phyloP scores from a whole-genome alignment of 1,140 invertebrate species.

The Bemisia tabaci region DNA sequence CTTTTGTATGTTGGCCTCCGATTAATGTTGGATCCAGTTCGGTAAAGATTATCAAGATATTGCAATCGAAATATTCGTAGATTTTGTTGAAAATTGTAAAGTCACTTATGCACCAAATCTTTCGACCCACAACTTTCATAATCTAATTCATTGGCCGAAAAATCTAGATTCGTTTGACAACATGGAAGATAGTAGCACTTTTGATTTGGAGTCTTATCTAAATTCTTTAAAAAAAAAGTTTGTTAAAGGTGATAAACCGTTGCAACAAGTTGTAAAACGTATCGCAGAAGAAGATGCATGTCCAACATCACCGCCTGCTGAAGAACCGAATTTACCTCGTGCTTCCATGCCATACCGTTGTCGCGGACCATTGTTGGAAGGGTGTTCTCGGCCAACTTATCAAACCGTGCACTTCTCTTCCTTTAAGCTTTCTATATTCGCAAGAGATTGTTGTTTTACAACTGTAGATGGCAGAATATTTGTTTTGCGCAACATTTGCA shows the following conservation, averaged over 20 bases:
- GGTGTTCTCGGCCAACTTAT: too few relatives aligned
- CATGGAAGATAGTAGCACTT: slow-evolving; percentile 30
- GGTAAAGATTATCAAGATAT: background rate
- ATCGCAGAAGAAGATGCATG: too few relatives aligned
- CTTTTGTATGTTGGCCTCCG: background rate
- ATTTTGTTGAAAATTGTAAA: background rate
- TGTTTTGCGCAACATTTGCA: too few relatives aligned
- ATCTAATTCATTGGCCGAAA: slow-evolving; percentile 27
- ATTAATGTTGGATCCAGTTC: background rate
- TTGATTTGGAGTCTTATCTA: slow-evolving; percentile 34
- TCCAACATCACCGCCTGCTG: too few relatives aligned
- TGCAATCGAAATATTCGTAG: background rate
- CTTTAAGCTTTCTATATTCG: too few relatives aligned
- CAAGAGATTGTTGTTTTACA: too few relatives aligned
- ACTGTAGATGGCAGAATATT: too few relatives aligned
- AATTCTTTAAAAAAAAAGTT: slow-evolving; percentile 28
- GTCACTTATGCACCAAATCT: background rate
- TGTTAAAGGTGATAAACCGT: slow-evolving; percentile 20
- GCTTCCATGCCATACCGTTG: too few relatives aligned
- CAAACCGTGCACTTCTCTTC: too few relatives aligned
- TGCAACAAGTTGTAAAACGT: slow-evolving; percentile 22
- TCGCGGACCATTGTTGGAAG: too few relatives aligned
- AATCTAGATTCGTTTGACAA: slow-evolving; percentile 30
- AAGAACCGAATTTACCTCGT: too few relatives aligned
- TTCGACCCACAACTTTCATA: background rate